phyloP scores from a whole-genome alignment of 2,797 vertebrate species.

The Sibirionetta formosa region DNA sequence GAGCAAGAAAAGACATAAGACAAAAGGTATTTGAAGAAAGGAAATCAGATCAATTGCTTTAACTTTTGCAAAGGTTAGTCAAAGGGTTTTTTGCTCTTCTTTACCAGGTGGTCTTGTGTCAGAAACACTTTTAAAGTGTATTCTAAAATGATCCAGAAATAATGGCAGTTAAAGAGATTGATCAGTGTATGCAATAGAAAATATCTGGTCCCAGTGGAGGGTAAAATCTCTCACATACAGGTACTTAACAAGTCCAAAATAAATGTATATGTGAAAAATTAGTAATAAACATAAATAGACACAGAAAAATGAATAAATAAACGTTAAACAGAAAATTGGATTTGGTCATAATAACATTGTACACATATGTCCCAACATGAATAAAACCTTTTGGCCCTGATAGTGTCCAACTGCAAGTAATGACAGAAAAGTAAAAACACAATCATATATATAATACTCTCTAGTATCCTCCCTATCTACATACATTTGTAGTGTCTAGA shows the following conservation, averaged over 20 bases:
- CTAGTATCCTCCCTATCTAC: neutral
- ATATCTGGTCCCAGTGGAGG: neutral
- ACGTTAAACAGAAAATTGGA: neutral
- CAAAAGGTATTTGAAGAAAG: neutral
- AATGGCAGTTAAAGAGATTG: neutral
- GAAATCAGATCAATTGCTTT: neutral
- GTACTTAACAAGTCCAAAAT: neutral
- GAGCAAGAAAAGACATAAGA: neutral
- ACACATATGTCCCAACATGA: neutral
- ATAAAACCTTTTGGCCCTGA: neutral
- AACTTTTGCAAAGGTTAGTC: neutral
- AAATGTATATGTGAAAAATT: neutral
- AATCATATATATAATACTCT: neutral
- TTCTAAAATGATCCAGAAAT: neutral
- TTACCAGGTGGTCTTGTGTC: neutral
- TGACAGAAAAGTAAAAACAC: neutral
- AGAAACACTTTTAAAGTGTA: neutral
- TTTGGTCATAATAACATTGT: neutral
- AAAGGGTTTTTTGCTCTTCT: neutral
- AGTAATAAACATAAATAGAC: neutral
- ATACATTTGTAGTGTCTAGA: neutral
- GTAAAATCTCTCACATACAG: neutral
- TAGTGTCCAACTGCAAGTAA: neutral
- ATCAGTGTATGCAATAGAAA: neutral
- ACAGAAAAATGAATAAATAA: neutral